A percentile compares a stretch with the other conserved stretches of the same genome.
Conservation (phyloP, 2,888 invertebrate genomes). For the Diabrotica balteata region DNA sequence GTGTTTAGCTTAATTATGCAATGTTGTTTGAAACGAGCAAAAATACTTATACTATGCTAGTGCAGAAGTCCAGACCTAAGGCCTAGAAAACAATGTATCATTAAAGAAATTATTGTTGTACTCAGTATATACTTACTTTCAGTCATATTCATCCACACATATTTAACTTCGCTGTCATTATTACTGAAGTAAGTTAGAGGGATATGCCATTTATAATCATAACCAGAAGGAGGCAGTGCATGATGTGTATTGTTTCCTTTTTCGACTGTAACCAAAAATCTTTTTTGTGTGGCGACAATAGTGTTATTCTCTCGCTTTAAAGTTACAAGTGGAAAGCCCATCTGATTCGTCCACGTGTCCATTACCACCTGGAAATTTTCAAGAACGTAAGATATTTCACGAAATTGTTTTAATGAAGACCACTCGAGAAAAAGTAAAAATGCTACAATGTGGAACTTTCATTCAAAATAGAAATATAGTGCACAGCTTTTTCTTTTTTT, state of each 20-base stretch:
- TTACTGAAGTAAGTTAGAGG: slow-evolving; percentile 80
- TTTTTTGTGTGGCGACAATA: slow-evolving; percentile 72
- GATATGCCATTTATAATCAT: slow-evolving; percentile 77
- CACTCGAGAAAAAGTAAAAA: neutral
- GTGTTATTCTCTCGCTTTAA: slow-evolving; percentile 68
- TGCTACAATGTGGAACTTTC: neutral
- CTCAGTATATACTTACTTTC: slow-evolving; percentile 65
- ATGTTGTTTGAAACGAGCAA: too few species aligned
- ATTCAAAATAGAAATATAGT: too few species aligned
- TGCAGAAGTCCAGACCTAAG: too few species aligned
- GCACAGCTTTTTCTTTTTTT: too few species aligned
- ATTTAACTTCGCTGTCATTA: slow-evolving; percentile 65
- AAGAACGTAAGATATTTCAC: slow-evolving; percentile 23
- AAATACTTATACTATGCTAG: too few species aligned
- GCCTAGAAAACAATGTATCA: neutral
- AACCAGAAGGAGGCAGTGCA: slow-evolving; percentile 61
- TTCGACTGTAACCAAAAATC: slow-evolving; percentile 65
- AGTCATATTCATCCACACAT: slow-evolving; percentile 83
- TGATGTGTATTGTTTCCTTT: slow-evolving; percentile 52
- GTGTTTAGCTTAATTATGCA: too few species aligned
- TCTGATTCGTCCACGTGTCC: slow-evolving; percentile 84
- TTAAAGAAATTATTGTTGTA: neutral
- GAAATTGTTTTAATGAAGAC: slow-evolving; percentile 10
- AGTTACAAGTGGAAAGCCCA: slow-evolving; percentile 82
- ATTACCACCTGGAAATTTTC: slow-evolving; percentile 65